phyloP scores from a whole-genome alignment of 2,113 vertebrate genomes.

The Cygnus buccinator region DNA sequence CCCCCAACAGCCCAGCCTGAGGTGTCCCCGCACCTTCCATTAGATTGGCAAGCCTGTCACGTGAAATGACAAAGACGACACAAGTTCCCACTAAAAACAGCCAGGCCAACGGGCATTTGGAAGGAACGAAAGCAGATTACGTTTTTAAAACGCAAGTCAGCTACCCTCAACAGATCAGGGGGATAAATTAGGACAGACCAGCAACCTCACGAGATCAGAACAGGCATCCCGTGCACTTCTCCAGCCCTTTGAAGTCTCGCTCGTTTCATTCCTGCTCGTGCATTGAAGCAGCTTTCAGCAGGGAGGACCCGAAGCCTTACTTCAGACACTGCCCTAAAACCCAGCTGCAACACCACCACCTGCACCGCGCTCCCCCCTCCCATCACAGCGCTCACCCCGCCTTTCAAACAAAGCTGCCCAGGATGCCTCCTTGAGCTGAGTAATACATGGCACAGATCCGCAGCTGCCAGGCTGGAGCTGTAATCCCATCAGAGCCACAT shows the following conservation, averaged over 20 bases:
- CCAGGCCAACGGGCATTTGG: neutral
- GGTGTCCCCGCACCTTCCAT: neutral
- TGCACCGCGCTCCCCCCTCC: neutral
- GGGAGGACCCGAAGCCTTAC: neutral
- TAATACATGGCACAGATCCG: neutral
- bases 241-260: neutral
- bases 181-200: neutral
- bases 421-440: neutral
- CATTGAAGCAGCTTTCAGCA: neutral
- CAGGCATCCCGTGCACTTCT: neutral
- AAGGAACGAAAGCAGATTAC: neutral
- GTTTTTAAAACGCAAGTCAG: slow-evolving; percentile 2
- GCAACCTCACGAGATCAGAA: neutral
- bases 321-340: neutral
- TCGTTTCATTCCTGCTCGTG: neutral
- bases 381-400: neutral
- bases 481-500: neutral
- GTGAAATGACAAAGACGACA: neutral
- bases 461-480: neutral
- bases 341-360: neutral
- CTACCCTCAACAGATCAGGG: neutral
- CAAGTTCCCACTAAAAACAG: neutral
- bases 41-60: neutral
- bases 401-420: neutral
- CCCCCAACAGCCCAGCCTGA: neutral